Evolutionary conservation across 2,888 invertebrate genomes (phyloP), one percentile per base, ranked within the genome.

Genomic region (Cantharis rufa): DNA sequence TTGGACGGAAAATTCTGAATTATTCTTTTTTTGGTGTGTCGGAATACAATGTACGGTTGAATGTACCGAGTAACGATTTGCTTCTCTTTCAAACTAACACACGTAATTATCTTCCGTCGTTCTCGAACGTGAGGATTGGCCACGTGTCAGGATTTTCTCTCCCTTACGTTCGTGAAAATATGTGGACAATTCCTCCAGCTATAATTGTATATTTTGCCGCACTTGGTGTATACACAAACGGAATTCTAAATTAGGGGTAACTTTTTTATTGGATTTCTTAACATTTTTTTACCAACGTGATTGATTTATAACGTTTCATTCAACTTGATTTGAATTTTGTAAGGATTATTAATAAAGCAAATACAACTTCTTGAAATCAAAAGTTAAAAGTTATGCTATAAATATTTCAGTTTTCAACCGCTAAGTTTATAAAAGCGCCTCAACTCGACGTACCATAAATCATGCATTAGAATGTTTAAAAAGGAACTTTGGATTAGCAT

Each of bases 1-100:
- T 80, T 81, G 76, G 78, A 81, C 75, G 79, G 80, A 80, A 81
- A 80, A 81, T 80, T 78, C 77, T 80, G 80, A 81, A 80, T 81
- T 81, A 81, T 81, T 81, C 80, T 76, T 76, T 77, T 75, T 77
- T 81, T 81, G 80, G 76, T 81, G 78, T 80, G 80, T 80, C 79
- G 78, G 78, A 78, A 78, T 74, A 77, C 77, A 74, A 78, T 74
- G 77, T 78, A 76, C 75, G 79, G 72, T 76, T 77, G 74, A 69
- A 77, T 80, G 78, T 72, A 73, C 76, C 66, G 70, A 69, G 69
- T 74, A 78, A 76, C 80, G 72, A 79, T 80, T 78, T 71, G 64
- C 21, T 77, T 71, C 63, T 18, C 70, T 72, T 71, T 77, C 62
- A 16, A 64, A 5, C 64, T 21, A 69, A 63, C 32, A 62, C 24